Base-by-base conservation (phyloP, 2,888 invertebrate species). In the Phasia obesa region DNA sequence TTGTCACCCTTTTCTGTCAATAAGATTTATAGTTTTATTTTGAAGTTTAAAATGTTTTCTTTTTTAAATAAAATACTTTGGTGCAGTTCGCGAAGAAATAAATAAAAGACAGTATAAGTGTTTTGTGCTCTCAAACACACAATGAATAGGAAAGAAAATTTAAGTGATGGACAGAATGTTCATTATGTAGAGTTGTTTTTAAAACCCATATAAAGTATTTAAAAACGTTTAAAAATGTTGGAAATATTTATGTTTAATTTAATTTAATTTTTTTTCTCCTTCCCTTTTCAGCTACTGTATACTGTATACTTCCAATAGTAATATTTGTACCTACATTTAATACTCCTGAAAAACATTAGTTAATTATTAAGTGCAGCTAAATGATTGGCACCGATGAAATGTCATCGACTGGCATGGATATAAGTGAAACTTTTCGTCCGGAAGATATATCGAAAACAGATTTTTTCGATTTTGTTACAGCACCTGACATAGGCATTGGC, bases 381-480 rank as follows among this genome's bases (percentile, higher is more conserved):
- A 90, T 91, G 91, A 91, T 91, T 87, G 91, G 91, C 87, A 90
- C 90, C 83, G 90, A 91, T 89, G 91, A 91, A 86, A 90, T 91
- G 90, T 90, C 91, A 87, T 90, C 91, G 87, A 89, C 91, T 87
- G 91, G 91, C 93, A 96, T 96, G 96, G 96, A 96, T 93, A 94
- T 96, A 92, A 95, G 95, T 92, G 95, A 96, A 93, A 93, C 94
- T 87, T 94, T 94, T 91, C 93, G 94, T 87, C 94, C 95, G 90
- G 95, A 96, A 92, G 96, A 96, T 92, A 93, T 96, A 92, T 94
- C 95, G 88, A 96, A 96, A 92, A 95, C 96, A 86, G 96, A 96
- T 92, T 96, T 96, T 93, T 97, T 97, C 92, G 96, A 97, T 92
- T 96, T 96, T 92, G 96, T 96, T 84, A 96, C 96, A 70, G 95